phyloP scores from a whole-genome alignment of 2,888 invertebrate genomes.

The Ptychoptera contaminata region DNA sequence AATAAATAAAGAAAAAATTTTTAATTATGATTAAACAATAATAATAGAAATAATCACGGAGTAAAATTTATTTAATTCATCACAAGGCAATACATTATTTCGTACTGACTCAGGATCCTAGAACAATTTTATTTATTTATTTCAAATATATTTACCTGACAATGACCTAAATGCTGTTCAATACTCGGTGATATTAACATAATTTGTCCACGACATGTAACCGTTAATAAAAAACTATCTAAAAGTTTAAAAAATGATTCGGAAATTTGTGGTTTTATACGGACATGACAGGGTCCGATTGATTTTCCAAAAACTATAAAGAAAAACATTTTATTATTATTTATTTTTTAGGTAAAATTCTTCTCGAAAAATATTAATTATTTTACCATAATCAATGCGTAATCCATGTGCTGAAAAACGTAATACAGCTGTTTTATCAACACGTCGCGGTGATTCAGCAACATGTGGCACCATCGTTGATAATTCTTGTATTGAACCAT shows the following conservation, averaged over 20 bases:
- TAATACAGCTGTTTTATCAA: constrained; percentile 83
- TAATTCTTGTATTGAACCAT: constrained; percentile 68
- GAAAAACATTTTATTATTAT: not conserved
- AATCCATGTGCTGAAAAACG: constrained; percentile 75
- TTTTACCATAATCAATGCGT: constrained; percentile 51
- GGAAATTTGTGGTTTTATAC: constrained; percentile 28
- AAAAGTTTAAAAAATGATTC: constrained; percentile 47
- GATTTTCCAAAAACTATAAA: constrained; percentile 37
- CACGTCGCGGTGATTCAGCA: constrained; percentile 61
- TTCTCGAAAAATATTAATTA: too few relatives aligned
- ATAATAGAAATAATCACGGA: too few relatives aligned
- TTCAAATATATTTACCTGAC: constrained; percentile 48
- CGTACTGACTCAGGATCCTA: not conserved
- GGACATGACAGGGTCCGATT: constrained; percentile 30
- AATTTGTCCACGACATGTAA: constrained; percentile 68
- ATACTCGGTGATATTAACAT: constrained; percentile 72
- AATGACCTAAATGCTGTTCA: constrained; percentile 71
- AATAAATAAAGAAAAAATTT: constrained; percentile 1
- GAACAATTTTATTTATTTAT: not conserved
- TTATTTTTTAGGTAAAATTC: too few relatives aligned
- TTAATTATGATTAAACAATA: too few relatives aligned
- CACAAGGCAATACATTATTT: not conserved
- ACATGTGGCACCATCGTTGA: constrained; percentile 72
- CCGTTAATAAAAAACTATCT: constrained; percentile 66
- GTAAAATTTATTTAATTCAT: too few relatives aligned